Percentiles rank a stretch among this genome's conserved stretches.
Conservation (phyloP, 2,113 vertebrate genomes). For the Myiagra hebetior region DNA sequence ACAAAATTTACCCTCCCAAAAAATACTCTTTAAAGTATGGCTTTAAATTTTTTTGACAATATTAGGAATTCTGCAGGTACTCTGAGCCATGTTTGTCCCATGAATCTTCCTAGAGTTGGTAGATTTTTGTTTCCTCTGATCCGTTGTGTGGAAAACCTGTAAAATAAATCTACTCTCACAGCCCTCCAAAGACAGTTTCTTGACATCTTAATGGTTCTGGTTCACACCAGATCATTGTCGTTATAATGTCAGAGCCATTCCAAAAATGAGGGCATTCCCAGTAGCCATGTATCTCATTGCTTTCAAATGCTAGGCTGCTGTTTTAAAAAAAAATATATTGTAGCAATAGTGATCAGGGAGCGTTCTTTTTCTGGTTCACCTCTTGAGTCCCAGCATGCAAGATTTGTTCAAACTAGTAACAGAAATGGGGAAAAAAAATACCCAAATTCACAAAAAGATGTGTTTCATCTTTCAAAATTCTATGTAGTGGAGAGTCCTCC, state of each 20-base stretch:
- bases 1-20: not conserved
- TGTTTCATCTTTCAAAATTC: not conserved
- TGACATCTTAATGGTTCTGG: not conserved
- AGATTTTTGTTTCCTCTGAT: not conserved
- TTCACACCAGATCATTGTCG: not conserved
- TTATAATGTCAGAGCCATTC: not conserved
- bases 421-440: not conserved
- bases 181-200: not conserved
- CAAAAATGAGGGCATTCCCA: not conserved
- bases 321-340: conserved; percentile 12
- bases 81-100: not conserved
- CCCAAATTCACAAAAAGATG: not conserved
- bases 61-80: not conserved
- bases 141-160: not conserved
- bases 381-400: not conserved
- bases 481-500: not conserved
- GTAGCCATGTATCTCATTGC: not conserved
- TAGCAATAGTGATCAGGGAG: not conserved
- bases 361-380: not conserved
- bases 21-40: not conserved
- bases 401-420: not conserved
- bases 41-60: not conserved
- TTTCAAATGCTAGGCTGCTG: not conserved
- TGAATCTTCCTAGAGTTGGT: not conserved
- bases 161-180: not conserved